Evolutionary conservation across 2,888 invertebrate species (phyloP).

Genomic region (Macaria liturata): DNA sequence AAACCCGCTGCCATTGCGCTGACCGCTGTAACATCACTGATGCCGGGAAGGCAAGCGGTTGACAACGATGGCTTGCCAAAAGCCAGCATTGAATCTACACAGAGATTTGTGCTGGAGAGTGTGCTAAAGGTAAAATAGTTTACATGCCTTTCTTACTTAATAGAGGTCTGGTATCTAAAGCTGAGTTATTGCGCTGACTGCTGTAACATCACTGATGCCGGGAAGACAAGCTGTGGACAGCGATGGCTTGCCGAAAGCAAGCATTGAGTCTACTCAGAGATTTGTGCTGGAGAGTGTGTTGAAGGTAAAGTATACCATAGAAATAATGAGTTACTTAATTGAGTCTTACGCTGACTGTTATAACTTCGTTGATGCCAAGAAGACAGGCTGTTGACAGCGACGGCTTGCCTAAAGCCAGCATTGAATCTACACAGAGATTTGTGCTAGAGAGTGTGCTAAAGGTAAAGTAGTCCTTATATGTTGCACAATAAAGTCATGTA

Average conservation of each 20-base stretch:
- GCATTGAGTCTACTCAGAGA: slow-evolving; percentile 67
- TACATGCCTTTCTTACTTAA: no score
- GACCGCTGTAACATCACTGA: slow-evolving; percentile 61
- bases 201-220: slow-evolving; percentile 62
- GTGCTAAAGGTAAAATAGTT: slow-evolving; percentile 58
- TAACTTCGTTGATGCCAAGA: slow-evolving; percentile 59
- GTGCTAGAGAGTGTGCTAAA: slow-evolving; percentile 69
- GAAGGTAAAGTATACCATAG: no score
- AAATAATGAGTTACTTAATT: no score
- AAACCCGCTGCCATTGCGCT: slow-evolving; percentile 68
- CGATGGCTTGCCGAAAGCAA: slow-evolving; percentile 70
- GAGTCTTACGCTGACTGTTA: slow-evolving; percentile 67
- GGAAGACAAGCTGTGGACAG: slow-evolving; percentile 55
- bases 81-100: slow-evolving; percentile 68
- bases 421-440: slow-evolving; percentile 69
- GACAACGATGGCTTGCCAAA: slow-evolving; percentile 69
- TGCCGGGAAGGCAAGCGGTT: slow-evolving; percentile 57
- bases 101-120: slow-evolving; percentile 69
- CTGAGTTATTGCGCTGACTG: slow-evolving; percentile 66
- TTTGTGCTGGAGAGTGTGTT: slow-evolving; percentile 70
- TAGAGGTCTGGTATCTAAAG: slow-evolving; percentile 59
- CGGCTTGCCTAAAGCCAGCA: slow-evolving; percentile 69
- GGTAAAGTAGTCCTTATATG: no score
- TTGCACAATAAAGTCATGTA: no score
- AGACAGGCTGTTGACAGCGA: slow-evolving; percentile 61